phyloP scores from a whole-genome alignment of 2,888 invertebrate genomes.

The Unio delphinus region DNA sequence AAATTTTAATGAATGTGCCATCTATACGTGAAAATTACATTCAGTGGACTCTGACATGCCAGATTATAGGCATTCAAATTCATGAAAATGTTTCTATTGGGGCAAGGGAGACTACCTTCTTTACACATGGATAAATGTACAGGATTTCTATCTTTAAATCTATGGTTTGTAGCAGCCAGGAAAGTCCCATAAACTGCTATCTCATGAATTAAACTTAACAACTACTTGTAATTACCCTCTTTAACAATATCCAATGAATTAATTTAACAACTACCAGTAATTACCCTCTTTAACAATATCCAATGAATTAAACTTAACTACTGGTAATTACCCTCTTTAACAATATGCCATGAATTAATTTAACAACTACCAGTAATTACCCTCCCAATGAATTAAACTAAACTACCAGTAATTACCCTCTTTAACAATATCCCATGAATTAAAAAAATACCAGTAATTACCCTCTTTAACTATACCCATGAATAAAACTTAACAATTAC shows the following conservation, averaged over 20 bases:
- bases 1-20: too few relatives aligned
- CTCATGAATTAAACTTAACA: background rate
- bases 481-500: background rate
- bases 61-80: too few relatives aligned
- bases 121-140: too few relatives aligned
- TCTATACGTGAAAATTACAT: too few relatives aligned
- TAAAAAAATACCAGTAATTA: constrained; percentile 6
- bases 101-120: too few relatives aligned
- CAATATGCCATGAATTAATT: constrained; percentile 3
- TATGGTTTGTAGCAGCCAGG: too few relatives aligned
- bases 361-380: constrained; percentile 10
- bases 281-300: constrained; percentile 28
- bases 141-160: too few relatives aligned
- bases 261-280: background rate
- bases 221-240: constrained; percentile 20
- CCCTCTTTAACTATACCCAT: constrained; percentile 24
- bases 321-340: constrained; percentile 23
- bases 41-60: too few relatives aligned
- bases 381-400: constrained; percentile 6
- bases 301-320: background rate
- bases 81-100: too few relatives aligned
- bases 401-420: constrained; percentile 19
- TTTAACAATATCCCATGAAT: constrained; percentile 12
- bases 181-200: background rate
- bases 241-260: constrained; percentile 12